Conservation (phyloP, 2,888 invertebrate species). For the Drosophila kuntzei region DNA sequence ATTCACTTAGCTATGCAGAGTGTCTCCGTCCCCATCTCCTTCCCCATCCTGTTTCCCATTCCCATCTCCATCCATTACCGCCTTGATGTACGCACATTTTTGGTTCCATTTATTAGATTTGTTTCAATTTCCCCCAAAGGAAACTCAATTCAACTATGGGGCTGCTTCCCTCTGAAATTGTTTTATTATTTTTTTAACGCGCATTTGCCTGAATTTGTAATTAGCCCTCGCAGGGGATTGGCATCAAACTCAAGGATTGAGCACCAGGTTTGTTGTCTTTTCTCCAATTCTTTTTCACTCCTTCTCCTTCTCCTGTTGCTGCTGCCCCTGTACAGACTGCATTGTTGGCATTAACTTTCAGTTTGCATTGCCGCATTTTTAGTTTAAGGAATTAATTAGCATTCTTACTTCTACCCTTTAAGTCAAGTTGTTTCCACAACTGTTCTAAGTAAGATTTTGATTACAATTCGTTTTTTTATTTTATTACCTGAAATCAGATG, state of each 20-base stretch:
- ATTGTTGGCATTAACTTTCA: slow-evolving; percentile 6
- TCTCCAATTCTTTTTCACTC: neutral
- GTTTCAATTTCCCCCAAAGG: slow-evolving; percentile 68
- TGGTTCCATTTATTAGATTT: slow-evolving; percentile 83
- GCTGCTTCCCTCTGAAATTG: slow-evolving; percentile 44
- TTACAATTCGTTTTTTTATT: neutral
- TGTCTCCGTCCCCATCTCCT: slow-evolving; percentile 15
- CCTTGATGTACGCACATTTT: slow-evolving; percentile 78
- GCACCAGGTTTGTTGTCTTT: slow-evolving; percentile 39
- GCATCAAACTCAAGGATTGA: slow-evolving; percentile 19
- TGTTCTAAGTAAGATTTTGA: neutral
- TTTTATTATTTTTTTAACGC: slow-evolving; percentile 56
- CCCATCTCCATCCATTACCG: slow-evolving; percentile 13
- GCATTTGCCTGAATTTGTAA: slow-evolving; percentile 69
- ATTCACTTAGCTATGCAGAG: slow-evolving; percentile 73
- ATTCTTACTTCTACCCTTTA: neutral
- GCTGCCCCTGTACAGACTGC: slow-evolving; percentile 13
- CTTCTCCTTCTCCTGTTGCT: neutral
- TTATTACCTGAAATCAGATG: no score
- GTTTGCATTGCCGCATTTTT: neutral
- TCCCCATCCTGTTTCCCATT: neutral
- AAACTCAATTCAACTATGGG: slow-evolving; percentile 8
- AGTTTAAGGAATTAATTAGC: neutral
- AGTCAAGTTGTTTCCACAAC: neutral
- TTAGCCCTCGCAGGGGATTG: slow-evolving; percentile 48